phyloP scores from a whole-genome alignment of 2,113 vertebrate genomes.

The Equus quagga region DNA sequence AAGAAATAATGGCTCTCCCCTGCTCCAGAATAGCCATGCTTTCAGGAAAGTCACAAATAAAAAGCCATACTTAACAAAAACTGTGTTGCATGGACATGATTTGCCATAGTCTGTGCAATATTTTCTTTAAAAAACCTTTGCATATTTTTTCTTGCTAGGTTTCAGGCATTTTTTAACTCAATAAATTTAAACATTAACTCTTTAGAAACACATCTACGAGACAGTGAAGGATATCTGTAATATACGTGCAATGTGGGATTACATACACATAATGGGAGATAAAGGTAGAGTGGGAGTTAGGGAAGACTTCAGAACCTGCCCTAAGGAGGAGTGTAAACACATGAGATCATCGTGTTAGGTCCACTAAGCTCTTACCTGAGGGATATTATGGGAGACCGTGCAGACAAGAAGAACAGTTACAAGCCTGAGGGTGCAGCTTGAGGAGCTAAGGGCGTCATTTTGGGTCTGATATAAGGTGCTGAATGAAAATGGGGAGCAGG shows the following conservation, averaged over 20 bases:
- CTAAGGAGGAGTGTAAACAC: not conserved
- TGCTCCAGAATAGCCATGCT: not conserved
- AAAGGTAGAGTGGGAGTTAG: not conserved
- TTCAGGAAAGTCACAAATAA: conserved; percentile 4
- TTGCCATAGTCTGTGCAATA: not conserved
- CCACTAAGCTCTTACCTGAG: not conserved
- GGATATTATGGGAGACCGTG: not conserved
- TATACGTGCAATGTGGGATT: not conserved
- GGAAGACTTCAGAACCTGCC: not conserved
- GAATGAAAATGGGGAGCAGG: not conserved
- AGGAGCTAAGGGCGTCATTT: not conserved
- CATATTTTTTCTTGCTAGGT: not conserved
- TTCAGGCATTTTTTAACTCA: not conserved
- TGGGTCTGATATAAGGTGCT: not conserved
- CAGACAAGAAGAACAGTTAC: not conserved
- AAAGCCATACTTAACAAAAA: not conserved
- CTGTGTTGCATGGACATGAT: not conserved
- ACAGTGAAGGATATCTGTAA: not conserved
- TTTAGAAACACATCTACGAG: not conserved
- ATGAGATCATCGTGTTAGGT: not conserved
- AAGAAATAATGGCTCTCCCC: not conserved
- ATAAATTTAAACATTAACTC: not conserved
- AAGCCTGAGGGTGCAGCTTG: not conserved
- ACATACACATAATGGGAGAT: not conserved
- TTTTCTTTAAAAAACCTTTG: not conserved